Conservation (phyloP, 2,888 invertebrate genomes). For the Tenthredo livida region DNA sequence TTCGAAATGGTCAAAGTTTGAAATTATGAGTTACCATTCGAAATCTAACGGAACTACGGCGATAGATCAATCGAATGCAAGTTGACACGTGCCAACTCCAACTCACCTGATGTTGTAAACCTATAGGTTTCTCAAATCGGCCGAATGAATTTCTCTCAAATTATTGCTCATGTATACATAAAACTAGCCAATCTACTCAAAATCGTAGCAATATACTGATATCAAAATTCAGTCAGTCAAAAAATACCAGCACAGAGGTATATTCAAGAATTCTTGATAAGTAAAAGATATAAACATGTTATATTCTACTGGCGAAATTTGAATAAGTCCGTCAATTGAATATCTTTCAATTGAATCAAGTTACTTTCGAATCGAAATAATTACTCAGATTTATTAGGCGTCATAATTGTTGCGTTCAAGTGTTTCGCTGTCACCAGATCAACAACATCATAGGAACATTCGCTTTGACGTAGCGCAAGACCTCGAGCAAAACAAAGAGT, state of each 20-base stretch:
- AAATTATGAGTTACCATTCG: neutral
- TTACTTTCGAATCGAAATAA: neutral
- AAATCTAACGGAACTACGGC: neutral
- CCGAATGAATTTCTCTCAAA: neutral
- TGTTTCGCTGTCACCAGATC: constrained; percentile 9
- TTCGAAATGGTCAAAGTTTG: neutral
- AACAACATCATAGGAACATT: constrained; percentile 17
- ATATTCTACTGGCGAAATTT: too few species aligned
- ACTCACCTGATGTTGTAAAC: neutral
- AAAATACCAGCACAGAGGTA: neutral
- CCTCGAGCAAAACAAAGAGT: constrained; percentile 57
- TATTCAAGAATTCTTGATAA: too few species aligned
- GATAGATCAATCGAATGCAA: neutral
- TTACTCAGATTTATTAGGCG: neutral
- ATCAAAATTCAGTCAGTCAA: neutral
- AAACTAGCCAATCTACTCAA: neutral
- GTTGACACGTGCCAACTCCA: neutral
- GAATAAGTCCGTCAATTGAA: neutral
- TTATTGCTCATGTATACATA: neutral
- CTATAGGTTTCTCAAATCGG: neutral
- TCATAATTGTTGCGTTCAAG: neutral
- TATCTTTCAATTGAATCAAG: neutral
- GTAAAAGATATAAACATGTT: neutral
- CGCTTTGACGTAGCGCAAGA: constrained; percentile 16
- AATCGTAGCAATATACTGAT: too few species aligned